A percentile compares a stretch with the other conserved stretches of the same genome.
phyloP scores from a whole-genome alignment of 2,113 vertebrate genomes.

The Lepus americanus region DNA sequence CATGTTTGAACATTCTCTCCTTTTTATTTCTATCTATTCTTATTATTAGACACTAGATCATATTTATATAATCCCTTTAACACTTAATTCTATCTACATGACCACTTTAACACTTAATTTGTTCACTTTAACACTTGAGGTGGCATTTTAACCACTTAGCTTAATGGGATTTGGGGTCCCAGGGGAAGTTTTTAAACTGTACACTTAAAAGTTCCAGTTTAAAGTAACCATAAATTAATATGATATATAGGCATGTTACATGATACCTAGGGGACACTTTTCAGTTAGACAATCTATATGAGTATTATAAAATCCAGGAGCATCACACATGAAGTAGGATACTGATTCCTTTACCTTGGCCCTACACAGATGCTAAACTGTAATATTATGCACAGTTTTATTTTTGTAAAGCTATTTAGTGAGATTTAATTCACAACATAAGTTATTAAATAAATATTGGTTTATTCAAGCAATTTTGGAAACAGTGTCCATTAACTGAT shows the following conservation, averaged over 20 bases:
- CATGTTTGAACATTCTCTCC: too few species aligned
- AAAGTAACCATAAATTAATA: background rate
- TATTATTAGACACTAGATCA: too few species aligned
- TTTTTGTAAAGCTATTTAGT: background rate
- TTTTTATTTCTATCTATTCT: too few species aligned
- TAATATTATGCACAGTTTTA: background rate
- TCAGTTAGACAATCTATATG: background rate
- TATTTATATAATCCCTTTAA: too few species aligned
- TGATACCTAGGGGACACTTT: background rate
- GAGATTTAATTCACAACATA: slow-evolving; percentile 17
- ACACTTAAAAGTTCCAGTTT: background rate
- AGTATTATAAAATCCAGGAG: background rate
- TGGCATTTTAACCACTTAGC: too few species aligned
- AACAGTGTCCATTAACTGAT: too few species aligned
- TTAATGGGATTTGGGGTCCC: too few species aligned
- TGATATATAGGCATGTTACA: background rate
- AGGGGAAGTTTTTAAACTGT: background rate
- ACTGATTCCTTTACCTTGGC: background rate
- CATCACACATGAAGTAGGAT: background rate
- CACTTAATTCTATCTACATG: too few species aligned
- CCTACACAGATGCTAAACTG: background rate
- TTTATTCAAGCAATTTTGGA: background rate
- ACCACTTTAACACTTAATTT: too few species aligned
- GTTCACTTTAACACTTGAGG: too few species aligned
- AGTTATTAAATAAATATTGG: background rate